Base-by-base conservation (phyloP, 2,888 invertebrate species). In the Lasioglossum lativentre region DNA sequence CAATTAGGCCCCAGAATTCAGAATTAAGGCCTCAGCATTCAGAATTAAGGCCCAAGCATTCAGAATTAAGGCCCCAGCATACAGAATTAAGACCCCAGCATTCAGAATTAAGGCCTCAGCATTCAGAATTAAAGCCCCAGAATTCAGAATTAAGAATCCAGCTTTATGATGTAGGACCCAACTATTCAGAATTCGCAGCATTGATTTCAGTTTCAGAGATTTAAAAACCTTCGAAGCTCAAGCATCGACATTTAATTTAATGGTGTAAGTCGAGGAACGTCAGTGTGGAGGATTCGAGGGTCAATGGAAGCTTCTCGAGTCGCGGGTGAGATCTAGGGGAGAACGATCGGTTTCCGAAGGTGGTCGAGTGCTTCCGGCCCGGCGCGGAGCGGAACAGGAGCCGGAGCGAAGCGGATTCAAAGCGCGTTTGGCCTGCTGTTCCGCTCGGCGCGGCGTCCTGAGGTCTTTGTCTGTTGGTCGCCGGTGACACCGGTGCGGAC, bases 401-500 rank as follows among this genome's bases (percentile, higher is more conserved):
- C 10, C 52, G 63, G 14, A 59, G 47, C 47, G 34, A 34, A n/a
- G 34, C 63, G 63, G 27, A 23, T 71, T 75, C 70, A 80, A 80
- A 80, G 68, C 45, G 74, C 27, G 42, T 45, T 68, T 40, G n/a
- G n/a, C 16, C 63, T 16, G 63, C 63, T 63, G 63, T 63, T 30
- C 63, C 30, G 63, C 63, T 5, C 30, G 30, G 2, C 23, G 27
- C 27, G 27, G 34, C 66, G 70, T 19, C 38, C 63, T 19, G 40
- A 38, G 45, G n/a, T 81, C 81, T 77, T 80, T 80, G 63, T 77
- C 76, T 80, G 63, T 82, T 70, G 66, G 66, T 66, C 74, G 73
- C 23, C 56, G 68, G 79, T 80, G 82, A 81, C 82, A 75, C 66
- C 75, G 75, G n/a, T 75, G 77, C 74, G 76, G 76, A 75, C 74